Base-by-base conservation (phyloP, 1,140 invertebrate genomes). In the Brachionus paranguensis region DNA sequence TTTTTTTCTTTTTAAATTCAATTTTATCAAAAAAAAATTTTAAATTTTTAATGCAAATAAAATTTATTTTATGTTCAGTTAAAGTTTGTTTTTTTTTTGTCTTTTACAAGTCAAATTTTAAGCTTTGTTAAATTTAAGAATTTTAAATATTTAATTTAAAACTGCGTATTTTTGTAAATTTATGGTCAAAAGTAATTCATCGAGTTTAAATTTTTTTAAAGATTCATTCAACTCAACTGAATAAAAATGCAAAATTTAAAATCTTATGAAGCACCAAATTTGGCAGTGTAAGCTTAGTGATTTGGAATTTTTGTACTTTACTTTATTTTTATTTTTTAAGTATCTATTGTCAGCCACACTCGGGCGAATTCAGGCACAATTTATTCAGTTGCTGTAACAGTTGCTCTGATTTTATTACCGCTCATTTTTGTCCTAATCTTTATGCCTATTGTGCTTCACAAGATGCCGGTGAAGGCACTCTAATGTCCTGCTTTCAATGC, bases 391-490 rank as follows among this genome's bases (percentile, higher is more conserved):
- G 78, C 20, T 81, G 78, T 29, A 55, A 45, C 6, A 81, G 78
- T 29, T 81, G 78, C 24, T 43, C 33, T 37, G 78, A 81, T 29
- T 81, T 29, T 27, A 33, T 64, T 24, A 45, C 10, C 5, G 78
- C 53, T n/a, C 64, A 12, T 81, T 68, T 29, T 37, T 81, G 78
- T 81, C 78, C 78, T 4, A 8, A 81, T 68, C 3, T 53, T 37
- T 81, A 64, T 41, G 11, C 53, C 14, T 81, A 29, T 27, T 81
- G 78, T 47, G 78, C 78, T 24, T 53, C 78, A 17, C 78, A 81
- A 64, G 78, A 81, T 29, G 78, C 78, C 14, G 78, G 43, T 43
- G 78, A 81, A 37, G 78, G 78, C 4, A 64, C 53, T 24, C 1
- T 81, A 47, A 81, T 43, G 37, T 24, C 78, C 1, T 64, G 20